Base-by-base conservation (phyloP, 2,888 invertebrate genomes). In the Octodonta nipae region DNA sequence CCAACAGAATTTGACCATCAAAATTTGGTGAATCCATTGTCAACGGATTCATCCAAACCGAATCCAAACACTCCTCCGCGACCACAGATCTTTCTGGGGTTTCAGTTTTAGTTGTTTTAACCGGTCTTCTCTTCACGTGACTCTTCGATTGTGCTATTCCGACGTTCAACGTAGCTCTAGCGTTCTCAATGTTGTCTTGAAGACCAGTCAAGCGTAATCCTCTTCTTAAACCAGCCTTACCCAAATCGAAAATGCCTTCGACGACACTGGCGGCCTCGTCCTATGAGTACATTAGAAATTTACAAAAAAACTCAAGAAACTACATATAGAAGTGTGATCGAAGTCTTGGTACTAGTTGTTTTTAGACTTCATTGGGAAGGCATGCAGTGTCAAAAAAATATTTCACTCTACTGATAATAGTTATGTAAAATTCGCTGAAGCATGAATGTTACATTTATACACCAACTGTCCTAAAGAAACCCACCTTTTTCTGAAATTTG, bases 221-320 rank as follows among this genome's bases (percentile, higher is more conserved):
- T 44, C 73, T 73, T 50, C 70, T 66, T 8, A 74, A 47, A 0
- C 73, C 72, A 1, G 74, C 73, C 39, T 71, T 68, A 11, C 73
- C 74, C 40, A 73, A 70, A 53, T 73, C 74, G 15, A 74, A 52
- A 0, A 74, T 61, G 0, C 73, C 73, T 49, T 73, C 74, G 59
- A 74, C 71, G 62, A 74, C 67, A 1, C 73, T 73, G 0, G 72
- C 73, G 1, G 73, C 73, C 51, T 74, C 74, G 36, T 73, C 74
- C 73, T 73, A 47, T 10, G n/a, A n/a, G n/a, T n/a, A n/a, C n/a
- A n/a, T n/a, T 10, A 13, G 6, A 32, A 26, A 20, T 17, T 26
- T 32, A n/a, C n/a, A 14, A 32, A 13, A 26, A 32, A 32, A 15
- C 5, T 13, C 7, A 5, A 16, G 12, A 16, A 16, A n/a, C 5